Evolutionary conservation across 2,113 vertebrate species (phyloP), one percentile per base, ranked within the genome.

Genomic region (Platysteira castanea): DNA sequence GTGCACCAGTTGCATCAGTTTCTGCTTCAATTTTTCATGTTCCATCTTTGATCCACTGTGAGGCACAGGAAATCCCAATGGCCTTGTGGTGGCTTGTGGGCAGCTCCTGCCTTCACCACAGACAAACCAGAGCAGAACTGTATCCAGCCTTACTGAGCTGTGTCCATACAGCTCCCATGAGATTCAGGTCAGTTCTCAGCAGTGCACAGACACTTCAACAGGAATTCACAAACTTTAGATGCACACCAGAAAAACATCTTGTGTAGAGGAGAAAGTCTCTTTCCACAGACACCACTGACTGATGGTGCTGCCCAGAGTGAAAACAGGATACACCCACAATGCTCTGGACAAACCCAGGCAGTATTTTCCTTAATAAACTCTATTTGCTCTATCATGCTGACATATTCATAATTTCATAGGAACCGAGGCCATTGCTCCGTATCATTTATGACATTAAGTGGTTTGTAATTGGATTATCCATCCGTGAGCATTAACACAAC

Each of bases 361-460:
- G n/a, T 7, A 37, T 24, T 76, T 71, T 35, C 83, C 53, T 26
- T 39, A 56, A 85, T 13, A 26, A 94, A 73, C 75, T 28, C n/a
- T 8, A 19, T 37, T 28, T 92, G 93, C 86, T 88, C 73, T 9
- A 33, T 88, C 86, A 69, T 52, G 60, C 52, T 93, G 84, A 71
- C 54, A 47, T 8, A 50, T 8, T 47, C 35, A 39, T 63, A 20
- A 70, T 71, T 80, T 81, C 73, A 7, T n/a, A 56, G 63, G 67
- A 91, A 24, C 57, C 2, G 16, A 65, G 42, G 63, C 84, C 54
- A 12, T 4, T 57, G 71, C 22, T 90, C 56, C 80, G 69, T 50
- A 74, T 59, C 33, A n/a, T 44, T 86, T 61, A 35, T 81, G 93
- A 61, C 89, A 74, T 31, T 83, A 84, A 95, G 77, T 77, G 80